Base-by-base conservation (phyloP, 2,888 invertebrate genomes). In the Philaethria dido region DNA sequence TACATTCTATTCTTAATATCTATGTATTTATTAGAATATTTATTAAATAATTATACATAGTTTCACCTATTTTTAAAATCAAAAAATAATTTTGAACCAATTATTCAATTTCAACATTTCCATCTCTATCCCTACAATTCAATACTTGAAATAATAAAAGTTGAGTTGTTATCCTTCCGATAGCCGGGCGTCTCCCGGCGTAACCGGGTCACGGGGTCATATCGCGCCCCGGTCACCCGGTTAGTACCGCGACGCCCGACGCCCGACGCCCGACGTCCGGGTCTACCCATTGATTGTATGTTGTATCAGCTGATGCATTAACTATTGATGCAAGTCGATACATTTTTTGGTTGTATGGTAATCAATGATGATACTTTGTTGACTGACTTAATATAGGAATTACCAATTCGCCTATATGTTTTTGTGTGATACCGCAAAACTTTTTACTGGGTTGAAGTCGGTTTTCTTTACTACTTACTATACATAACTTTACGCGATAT, bases 121-220 rank as follows among this genome's bases (percentile, higher is more conserved):
- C 11, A 47, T 6, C 4, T 25, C 8, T 11, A 29, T 16, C 16
- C 11, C 16, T 33, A n/a, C 16, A 50, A 29, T 50, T 25, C n/a
- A 29, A 50, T 9, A 29, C n/a, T 29, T n/a, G 0, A 33, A 52
- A 52, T 52, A 52, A 29, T 29, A 50, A 52, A 25, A 29, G 14
- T 16, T 29, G 13, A 13, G 8, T 44, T 18, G 59, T 45, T 29
- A 45, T 62, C 61, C 29, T 47, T 18, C 48, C 48, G 16, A 36
- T 9, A 47, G 25, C 54, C 76, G 77, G 76, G 76, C 77, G 78
- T 79, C 81, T 78, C 80, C 77, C 74, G 78, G 75, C 75, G 70
- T 78, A 84, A 84, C 87, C 87, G 81, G 79, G 81, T 88, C 82
- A 88, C 88, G 88, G 80, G 89, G 88, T 86, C 86, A 80, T 80